Evolutionary conservation across 2,888 invertebrate species (phyloP).

Genomic region (Diarsia rubi): DNA sequence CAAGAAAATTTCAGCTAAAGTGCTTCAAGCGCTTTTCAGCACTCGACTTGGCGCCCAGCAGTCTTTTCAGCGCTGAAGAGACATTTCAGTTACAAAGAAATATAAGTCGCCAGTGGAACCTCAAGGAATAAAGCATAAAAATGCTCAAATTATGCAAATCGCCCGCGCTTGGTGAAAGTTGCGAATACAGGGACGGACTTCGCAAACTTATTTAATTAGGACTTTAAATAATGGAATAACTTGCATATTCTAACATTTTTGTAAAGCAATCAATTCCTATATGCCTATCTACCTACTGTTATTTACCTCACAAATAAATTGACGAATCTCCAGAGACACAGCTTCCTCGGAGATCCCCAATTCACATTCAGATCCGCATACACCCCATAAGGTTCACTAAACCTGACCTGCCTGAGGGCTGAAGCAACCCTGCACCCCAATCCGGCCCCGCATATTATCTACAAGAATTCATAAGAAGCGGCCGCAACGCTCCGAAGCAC

Average conservation of each 20-base stretch:
- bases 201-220: not conserved
- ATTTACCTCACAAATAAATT: not conserved
- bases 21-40: conserved; percentile 59
- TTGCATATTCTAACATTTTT: not conserved
- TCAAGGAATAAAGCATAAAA: conserved; percentile 70
- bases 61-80: conserved; percentile 62
- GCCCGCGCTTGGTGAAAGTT: conserved; percentile 64
- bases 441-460: conserved; percentile 61
- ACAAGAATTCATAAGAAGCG: conserved; percentile 67
- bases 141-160: conserved; percentile 83
- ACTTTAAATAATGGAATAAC: not conserved
- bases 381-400: conserved; percentile 13
- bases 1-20: conserved; percentile 52
- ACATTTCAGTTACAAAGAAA: conserved; percentile 68
- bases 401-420: conserved; percentile 20
- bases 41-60: conserved; percentile 60
- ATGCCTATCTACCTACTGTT: not conserved
- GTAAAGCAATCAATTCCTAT: not conserved
- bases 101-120: conserved; percentile 66
- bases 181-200: conserved; percentile 65
- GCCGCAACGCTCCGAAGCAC: conserved; percentile 52
- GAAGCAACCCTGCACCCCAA: conserved; percentile 1
- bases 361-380: conserved; percentile 16
- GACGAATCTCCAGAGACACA: not conserved
- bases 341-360: not conserved